Evolutionary conservation across 2,113 vertebrate species (phyloP).

Genomic region (Aegotheles bennettii): DNA sequence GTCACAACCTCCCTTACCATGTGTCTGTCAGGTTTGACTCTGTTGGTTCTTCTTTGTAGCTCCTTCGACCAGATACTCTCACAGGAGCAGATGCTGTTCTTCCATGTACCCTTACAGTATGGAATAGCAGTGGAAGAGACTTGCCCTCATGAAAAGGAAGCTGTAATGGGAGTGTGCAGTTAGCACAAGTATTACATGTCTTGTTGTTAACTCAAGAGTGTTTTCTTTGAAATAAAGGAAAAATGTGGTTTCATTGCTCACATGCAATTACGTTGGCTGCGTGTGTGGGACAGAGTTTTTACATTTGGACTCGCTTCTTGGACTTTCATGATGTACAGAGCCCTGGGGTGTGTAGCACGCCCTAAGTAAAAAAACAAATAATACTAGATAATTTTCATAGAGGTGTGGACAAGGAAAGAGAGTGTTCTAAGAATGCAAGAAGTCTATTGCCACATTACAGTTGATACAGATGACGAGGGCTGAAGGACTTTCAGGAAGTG

Average conservation of each 20-base stretch:
- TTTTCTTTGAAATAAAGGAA: not conserved
- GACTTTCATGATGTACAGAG: not conserved
- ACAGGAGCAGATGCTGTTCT: not conserved
- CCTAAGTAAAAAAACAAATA: not conserved
- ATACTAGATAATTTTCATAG: not conserved
- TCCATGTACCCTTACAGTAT: rapidly evolving
- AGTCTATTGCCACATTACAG: not conserved
- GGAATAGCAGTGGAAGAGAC: not conserved
- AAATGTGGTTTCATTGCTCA: not conserved
- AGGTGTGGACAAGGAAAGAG: not conserved
- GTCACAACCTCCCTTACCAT: not conserved
- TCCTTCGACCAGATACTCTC: not conserved
- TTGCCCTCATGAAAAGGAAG: not conserved
- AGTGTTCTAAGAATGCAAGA: not conserved
- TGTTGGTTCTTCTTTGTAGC: not conserved
- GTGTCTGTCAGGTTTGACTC: not conserved
- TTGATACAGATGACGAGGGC: not conserved
- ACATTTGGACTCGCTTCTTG: not conserved
- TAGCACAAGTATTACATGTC: not conserved
- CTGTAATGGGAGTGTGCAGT: not conserved
- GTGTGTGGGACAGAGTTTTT: not conserved
- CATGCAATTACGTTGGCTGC: not conserved
- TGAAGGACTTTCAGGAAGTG: not conserved
- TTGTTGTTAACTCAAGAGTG: not conserved
- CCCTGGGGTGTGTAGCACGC: not conserved